Evolutionary conservation across 2,113 vertebrate genomes (phyloP).

Genomic region (Origma solitaria): DNA sequence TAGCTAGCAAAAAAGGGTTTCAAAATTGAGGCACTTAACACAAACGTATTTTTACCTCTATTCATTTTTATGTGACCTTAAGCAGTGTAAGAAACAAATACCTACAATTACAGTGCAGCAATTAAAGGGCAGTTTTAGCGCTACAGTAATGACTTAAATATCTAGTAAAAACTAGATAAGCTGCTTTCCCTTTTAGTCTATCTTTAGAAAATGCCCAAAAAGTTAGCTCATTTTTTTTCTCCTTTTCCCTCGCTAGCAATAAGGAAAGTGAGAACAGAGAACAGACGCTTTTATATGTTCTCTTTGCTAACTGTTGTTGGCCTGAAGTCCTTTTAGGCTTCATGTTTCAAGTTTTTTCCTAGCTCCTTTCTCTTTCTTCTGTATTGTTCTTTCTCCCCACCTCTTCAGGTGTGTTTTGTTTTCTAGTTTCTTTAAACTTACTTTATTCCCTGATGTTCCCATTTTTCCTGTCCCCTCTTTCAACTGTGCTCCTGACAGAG

Average conservation of each 20-base stretch:
- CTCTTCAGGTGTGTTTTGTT: background rate
- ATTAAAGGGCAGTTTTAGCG: constrained; percentile 47
- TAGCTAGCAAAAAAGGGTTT: background rate
- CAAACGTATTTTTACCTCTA: constrained; percentile 29
- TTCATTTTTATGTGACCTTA: constrained; percentile 43
- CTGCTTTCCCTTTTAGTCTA: background rate
- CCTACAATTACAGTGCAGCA: constrained; percentile 36
- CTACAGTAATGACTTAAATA: constrained; percentile 18
- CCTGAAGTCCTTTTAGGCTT: background rate
- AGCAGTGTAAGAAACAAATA: constrained; percentile 40
- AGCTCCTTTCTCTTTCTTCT: background rate
- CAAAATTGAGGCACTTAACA: constrained; percentile 32
- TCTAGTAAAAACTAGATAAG: constrained; percentile 14
- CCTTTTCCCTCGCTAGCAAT: background rate
- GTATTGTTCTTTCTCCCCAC: background rate
- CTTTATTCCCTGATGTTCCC: background rate
- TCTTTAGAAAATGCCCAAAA: background rate
- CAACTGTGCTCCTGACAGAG: background rate
- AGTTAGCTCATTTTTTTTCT: background rate
- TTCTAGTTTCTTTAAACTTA: background rate
- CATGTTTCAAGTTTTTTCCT: background rate
- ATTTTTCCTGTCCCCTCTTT: background rate
- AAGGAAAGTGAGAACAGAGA: background rate
- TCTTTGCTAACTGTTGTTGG: background rate
- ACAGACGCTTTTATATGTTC: background rate